phyloP scores from a whole-genome alignment of 2,888 invertebrate genomes.

The Morpho achilles region DNA sequence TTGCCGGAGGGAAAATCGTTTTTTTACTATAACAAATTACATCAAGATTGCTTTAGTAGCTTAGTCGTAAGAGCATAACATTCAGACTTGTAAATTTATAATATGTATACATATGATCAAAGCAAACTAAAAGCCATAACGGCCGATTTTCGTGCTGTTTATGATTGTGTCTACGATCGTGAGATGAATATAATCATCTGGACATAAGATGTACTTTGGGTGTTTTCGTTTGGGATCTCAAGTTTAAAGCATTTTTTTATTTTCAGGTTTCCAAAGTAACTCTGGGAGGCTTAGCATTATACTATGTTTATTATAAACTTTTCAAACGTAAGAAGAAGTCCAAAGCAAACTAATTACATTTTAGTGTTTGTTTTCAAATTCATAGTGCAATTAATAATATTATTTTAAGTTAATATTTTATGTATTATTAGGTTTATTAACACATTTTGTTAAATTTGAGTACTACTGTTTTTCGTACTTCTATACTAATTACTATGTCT shows the following conservation, averaged over 20 bases:
- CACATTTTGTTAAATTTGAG: background rate
- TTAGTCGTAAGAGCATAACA: too few relatives aligned
- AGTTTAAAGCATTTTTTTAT: background rate
- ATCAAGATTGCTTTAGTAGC: too few relatives aligned
- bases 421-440: background rate
- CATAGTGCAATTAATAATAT: background rate
- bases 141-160: too few relatives aligned
- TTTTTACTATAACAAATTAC: too few relatives aligned
- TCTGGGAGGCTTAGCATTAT: conserved; percentile 44
- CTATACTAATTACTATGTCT: background rate
- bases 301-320: conserved; percentile 54
- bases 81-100: too few relatives aligned
- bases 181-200: too few relatives aligned
- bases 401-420: background rate
- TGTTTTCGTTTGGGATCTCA: background rate
- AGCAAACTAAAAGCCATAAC: too few relatives aligned
- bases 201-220: too few relatives aligned
- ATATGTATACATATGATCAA: too few relatives aligned
- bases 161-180: too few relatives aligned
- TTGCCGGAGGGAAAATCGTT: too few relatives aligned
- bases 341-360: background rate
- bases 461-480: background rate
- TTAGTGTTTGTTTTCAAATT: background rate
- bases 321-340: conserved; percentile 44
- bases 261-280: conserved; percentile 69